phyloP scores from a whole-genome alignment of 2,113 vertebrate species.

The Spea multiplicata region DNA sequence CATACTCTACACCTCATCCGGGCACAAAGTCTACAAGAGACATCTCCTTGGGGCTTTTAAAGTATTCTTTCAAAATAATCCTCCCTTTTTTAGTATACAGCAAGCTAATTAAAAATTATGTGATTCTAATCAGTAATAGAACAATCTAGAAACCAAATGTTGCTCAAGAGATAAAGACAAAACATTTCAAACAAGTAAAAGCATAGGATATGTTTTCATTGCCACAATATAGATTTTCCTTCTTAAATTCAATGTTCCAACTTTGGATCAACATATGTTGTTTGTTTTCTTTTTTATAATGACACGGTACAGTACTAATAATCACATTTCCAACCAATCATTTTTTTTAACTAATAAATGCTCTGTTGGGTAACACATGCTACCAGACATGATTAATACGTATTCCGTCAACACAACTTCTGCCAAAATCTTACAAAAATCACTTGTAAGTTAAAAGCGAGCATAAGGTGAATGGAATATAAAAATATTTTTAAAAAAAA shows the following conservation, averaged over 20 bases:
- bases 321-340: background rate
- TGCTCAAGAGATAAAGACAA: background rate
- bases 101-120: background rate
- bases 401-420: background rate
- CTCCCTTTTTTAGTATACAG: background rate
- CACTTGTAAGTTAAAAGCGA: constrained; percentile 16
- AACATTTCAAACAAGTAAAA: background rate
- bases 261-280: constrained; percentile 10
- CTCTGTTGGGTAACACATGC: constrained; percentile 20
- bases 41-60: too few relatives aligned
- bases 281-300: constrained; percentile 13
- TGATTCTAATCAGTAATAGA: background rate
- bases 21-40: too few relatives aligned
- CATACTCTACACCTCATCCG: too few relatives aligned
- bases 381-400: constrained; percentile 25
- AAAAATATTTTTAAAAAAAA: constrained; percentile 50
- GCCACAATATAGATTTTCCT: background rate
- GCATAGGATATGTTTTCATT: background rate
- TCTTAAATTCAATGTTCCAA: background rate
- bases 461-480: constrained; percentile 28
- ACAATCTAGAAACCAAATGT: background rate
- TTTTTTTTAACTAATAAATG: constrained; percentile 6
- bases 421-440: constrained; percentile 11
- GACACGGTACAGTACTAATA: constrained; percentile 18
- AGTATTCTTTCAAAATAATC: background rate